phyloP scores from a whole-genome alignment of 2,113 vertebrate genomes.

The Grammomys surdaster region DNA sequence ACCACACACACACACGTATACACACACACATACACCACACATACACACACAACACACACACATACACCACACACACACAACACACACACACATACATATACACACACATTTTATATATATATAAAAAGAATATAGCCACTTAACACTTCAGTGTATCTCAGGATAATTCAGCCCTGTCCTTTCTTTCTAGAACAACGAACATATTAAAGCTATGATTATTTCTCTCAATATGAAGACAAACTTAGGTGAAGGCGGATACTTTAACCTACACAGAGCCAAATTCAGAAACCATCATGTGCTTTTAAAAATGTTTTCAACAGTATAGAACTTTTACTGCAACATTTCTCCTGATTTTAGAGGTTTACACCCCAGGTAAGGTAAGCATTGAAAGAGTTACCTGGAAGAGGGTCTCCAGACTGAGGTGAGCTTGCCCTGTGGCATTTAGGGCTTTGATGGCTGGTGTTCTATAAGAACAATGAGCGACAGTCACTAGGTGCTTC shows the following conservation, averaged over 20 bases:
- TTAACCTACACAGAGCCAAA: background rate
- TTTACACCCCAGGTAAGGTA: background rate
- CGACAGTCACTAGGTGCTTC: background rate
- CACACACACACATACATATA: too few relatives aligned
- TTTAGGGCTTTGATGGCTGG: slow-evolving; percentile 93
- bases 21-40: too few relatives aligned
- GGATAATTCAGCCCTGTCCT: background rate
- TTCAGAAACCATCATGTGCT: slow-evolving; percentile 31
- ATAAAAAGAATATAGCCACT: background rate
- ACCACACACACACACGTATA: too few relatives aligned
- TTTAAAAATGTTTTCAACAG: background rate
- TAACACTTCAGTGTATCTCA: background rate
- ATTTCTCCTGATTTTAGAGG: slow-evolving; percentile 40
- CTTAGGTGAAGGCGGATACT: background rate
- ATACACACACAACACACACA: too few relatives aligned
- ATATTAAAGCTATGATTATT: background rate
- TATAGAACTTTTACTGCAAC: background rate
- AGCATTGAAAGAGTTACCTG: slow-evolving; percentile 84
- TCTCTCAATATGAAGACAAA: background rate
- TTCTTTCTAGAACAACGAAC: slow-evolving; percentile 17
- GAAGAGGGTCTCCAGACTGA: slow-evolving; percentile 90
- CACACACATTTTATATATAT: too few relatives aligned
- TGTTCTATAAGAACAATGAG: slow-evolving; percentile 86
- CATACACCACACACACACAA: background rate
- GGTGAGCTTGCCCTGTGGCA: slow-evolving; percentile 90